These are phyloP conservation scores for Hyposmocoma kahamanoa DNA, from an alignment of 1,140 invertebrate genomes.

Conservation along the genomic window DNA sequence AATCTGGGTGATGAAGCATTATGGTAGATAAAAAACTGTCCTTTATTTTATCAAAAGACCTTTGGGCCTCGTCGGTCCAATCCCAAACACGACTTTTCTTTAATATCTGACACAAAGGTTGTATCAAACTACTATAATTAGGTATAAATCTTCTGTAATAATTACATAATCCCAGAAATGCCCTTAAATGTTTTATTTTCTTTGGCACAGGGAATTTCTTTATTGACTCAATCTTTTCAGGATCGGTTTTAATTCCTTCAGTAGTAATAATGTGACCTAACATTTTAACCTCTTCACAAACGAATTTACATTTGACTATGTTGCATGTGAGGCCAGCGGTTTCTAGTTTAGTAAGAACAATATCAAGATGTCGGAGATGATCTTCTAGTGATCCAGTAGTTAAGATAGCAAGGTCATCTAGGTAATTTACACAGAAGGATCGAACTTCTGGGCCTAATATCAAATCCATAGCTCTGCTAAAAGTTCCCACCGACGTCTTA, in stretches of 20 bases:
- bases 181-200: conserved; percentile 34
- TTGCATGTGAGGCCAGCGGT: conserved; percentile 25
- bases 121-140: conserved; percentile 18
- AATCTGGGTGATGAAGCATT: conserved; percentile 24
- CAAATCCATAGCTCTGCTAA: conserved; percentile 36
- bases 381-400: conserved; percentile 18
- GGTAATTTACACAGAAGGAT: conserved; percentile 27
- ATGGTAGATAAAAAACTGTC: conserved; percentile 20
- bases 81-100: conserved; percentile 17
- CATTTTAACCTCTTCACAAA: conserved; percentile 25
- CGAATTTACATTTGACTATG: conserved; percentile 31
- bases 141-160: conserved; percentile 43
- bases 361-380: conserved; percentile 27
- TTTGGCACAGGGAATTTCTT: conserved; percentile 31
- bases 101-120: conserved; percentile 29
- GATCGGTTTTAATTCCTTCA: conserved; percentile 33
- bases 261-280: conserved; percentile 34
- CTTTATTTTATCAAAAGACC: conserved; percentile 16
- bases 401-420: conserved; percentile 25
- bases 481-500: conserved; percentile 39
- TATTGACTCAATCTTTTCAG: conserved; percentile 33
- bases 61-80: conserved; percentile 10
- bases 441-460: conserved; percentile 29
- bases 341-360: conserved; percentile 17
- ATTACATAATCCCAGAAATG: conserved; percentile 44